These are phyloP conservation scores for Monoplex corrugatus DNA, from an alignment of 2,888 invertebrate species.

Conservation along the genomic window DNA sequence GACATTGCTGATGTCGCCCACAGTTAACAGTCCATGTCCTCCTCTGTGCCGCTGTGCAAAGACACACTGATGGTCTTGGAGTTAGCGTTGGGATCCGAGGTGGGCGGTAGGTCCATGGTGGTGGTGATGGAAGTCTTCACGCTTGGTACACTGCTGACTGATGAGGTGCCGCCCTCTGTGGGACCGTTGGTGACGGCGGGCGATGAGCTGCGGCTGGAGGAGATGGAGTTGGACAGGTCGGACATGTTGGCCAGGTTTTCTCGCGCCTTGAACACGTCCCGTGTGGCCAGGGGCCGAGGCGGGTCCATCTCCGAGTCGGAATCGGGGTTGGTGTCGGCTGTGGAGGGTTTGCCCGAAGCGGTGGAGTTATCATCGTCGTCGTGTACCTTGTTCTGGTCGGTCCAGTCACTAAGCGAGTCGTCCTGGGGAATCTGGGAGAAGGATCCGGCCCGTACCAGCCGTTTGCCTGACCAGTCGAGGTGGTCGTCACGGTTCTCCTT, in stretches of 20 bases:
- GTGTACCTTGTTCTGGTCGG: slow-evolving; percentile 59
- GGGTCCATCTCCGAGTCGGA: slow-evolving; percentile 40
- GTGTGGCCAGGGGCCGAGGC: not conserved
- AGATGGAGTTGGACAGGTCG: slow-evolving; percentile 63
- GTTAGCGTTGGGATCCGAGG: slow-evolving; percentile 28
- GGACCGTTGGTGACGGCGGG: slow-evolving; percentile 60
- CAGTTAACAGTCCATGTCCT: slow-evolving; percentile 4
- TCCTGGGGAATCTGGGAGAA: slow-evolving; percentile 73
- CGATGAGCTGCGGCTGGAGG: slow-evolving; percentile 59
- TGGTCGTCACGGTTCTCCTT: slow-evolving; percentile 54
- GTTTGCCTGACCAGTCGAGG: slow-evolving; percentile 73
- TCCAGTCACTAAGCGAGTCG: slow-evolving; percentile 68
- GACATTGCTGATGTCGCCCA: not conserved
- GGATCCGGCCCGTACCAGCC: slow-evolving; percentile 70
- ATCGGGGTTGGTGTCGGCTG: slow-evolving; percentile 38
- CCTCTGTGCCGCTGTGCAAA: not conserved
- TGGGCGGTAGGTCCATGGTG: not conserved
- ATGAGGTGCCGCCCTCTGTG: slow-evolving; percentile 12
- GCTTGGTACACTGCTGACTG: too few relatives aligned
- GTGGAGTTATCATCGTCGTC: slow-evolving; percentile 51
- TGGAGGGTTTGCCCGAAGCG: slow-evolving; percentile 40
- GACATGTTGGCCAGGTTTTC: slow-evolving; percentile 66
- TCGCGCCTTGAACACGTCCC: slow-evolving; percentile 58
- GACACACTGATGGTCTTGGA: not conserved
- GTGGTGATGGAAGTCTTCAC: not conserved